Base-by-base conservation (phyloP, 2,888 invertebrate genomes). In the Unio delphinus region DNA sequence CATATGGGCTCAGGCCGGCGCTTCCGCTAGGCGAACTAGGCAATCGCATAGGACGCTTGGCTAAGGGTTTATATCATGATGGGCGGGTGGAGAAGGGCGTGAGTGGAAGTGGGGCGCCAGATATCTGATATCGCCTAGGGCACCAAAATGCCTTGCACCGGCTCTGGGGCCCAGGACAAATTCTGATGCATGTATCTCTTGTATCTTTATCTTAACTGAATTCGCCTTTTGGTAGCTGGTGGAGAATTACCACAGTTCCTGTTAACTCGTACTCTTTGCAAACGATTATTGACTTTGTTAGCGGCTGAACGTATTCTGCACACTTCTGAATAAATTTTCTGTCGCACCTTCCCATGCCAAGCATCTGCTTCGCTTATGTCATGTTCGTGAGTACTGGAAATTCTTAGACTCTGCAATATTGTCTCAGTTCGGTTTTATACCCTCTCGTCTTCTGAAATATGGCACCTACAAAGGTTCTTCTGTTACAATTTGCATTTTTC, bases 181-280 rank as follows among this genome's bases (percentile, higher is more conserved):
- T 4, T 34, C 70, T 73, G 15, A 78, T 71, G 4, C 73, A 68
- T 8, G 55, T 26, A 57, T 64, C 70, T 71, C 1, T n/a, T n/a
- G 73, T 76, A 74, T 80, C 80, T 20, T 69, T 70, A 65, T 80
- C 76, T 18, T n/a, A 80, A 54, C 17, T 71, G 59, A 74, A 76
- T 18, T 58, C 68, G n/a, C n/a, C n/a, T 18, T 68, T 28, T 54
- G 66, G 58, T 45, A 58, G 34, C 11, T 75, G 75, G 60, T 75
- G 76, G 17, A 68, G 70, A 68, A 76, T 71, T 57, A 76, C 59
- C 23, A 72, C 63, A 54, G 79, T 57, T 17, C 70, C 61, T 17
- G 67, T 67, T 74, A 72, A 76, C 45, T n/a, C 54, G 34, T 69
- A 75, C 5, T 18, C 7, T 56, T 55, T 59, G 30, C 64, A 55